phyloP scores from a whole-genome alignment of 1,140 invertebrate species.

The Macrocentrus cingulum region DNA sequence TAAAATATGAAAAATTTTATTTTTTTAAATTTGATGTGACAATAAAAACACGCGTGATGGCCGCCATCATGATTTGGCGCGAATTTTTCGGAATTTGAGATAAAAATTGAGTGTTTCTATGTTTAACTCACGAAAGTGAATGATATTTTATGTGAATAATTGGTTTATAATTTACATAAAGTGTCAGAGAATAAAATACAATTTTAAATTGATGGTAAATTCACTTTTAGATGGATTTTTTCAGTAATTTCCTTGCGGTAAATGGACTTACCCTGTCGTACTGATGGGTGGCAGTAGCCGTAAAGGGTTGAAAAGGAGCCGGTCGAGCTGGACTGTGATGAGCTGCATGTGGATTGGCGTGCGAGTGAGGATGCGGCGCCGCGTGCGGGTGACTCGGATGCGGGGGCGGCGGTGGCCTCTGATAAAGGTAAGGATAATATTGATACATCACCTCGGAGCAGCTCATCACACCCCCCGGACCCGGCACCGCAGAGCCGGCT shows the following conservation, averaged over 20 bases:
- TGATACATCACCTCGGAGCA: constrained; percentile 67
- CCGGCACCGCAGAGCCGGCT: constrained; percentile 57
- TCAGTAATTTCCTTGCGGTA: background rate
- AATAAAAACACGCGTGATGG: too few relatives aligned
- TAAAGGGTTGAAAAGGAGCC: constrained; percentile 57
- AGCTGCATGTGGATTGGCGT: constrained; percentile 51
- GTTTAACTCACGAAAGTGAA: too few relatives aligned
- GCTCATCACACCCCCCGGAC: constrained; percentile 61
- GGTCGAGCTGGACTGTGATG: constrained; percentile 56
- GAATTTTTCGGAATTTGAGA: too few relatives aligned
- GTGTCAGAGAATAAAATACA: too few relatives aligned
- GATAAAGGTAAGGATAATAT: constrained; percentile 65
- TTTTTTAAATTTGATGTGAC: too few relatives aligned
- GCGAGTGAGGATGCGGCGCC: constrained; percentile 48
- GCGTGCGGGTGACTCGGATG: constrained; percentile 53
- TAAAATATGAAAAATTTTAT: too few relatives aligned
- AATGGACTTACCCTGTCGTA: constrained; percentile 60
- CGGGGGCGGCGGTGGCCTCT: constrained; percentile 58
- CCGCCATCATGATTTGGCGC: too few relatives aligned
- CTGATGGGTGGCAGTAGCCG: constrained; percentile 56
- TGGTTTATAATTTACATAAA: too few relatives aligned
- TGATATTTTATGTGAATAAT: too few relatives aligned
- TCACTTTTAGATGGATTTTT: too few relatives aligned
- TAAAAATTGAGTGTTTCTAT: too few relatives aligned
- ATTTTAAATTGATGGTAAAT: too few relatives aligned